Conservation (phyloP, 2,888 invertebrate genomes). For the Deroplatys truncata region DNA sequence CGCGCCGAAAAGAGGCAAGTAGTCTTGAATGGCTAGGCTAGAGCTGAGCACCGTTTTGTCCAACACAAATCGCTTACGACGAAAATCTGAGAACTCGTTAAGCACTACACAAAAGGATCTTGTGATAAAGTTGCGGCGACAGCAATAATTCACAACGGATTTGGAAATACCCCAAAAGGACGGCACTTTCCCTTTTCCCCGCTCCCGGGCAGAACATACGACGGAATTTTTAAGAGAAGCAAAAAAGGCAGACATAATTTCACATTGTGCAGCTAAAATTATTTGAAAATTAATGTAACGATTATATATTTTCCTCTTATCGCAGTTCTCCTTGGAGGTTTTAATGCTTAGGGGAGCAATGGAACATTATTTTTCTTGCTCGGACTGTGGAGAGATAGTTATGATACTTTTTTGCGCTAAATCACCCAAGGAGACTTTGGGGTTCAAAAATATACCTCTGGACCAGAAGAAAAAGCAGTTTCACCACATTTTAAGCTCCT, state of each 20-base stretch:
- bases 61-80: not conserved
- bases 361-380: too few species aligned
- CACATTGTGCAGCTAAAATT: not conserved
- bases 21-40: not conserved
- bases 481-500: too few species aligned
- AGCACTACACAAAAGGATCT: not conserved
- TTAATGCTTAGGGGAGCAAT: not conserved
- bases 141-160: not conserved
- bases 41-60: not conserved
- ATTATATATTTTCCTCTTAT: not conserved
- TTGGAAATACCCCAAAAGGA: not conserved
- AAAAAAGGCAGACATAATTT: not conserved
- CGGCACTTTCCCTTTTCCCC: not conserved
- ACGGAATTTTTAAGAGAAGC: not conserved
- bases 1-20: not conserved
- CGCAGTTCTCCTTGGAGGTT: not conserved
- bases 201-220: not conserved
- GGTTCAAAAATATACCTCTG: too few species aligned
- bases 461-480: too few species aligned
- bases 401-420: too few species aligned
- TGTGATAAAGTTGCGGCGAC: not conserved
- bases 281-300: not conserved
- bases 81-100: not conserved
- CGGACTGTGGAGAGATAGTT: too few species aligned
- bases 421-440: too few species aligned